Percentiles rank a stretch among this genome's conserved stretches.
Evolutionary conservation across 2,888 invertebrate species (phyloP).

Genomic region (Pristionchus exspectatus): DNA sequence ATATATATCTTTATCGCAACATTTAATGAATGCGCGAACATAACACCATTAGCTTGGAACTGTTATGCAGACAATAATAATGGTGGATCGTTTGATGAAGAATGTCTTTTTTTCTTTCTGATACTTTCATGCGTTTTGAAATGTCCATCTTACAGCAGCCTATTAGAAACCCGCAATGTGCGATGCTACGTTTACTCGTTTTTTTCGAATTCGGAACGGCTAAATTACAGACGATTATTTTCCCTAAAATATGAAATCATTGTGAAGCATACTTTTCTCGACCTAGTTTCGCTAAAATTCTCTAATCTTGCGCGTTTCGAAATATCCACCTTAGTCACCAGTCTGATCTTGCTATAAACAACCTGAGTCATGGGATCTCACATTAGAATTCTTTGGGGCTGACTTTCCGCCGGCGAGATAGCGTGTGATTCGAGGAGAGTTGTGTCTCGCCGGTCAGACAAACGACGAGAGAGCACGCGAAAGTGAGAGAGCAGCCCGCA

Average conservation of each 20-base stretch:
- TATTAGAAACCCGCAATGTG: too few relatives aligned
- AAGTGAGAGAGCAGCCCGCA: neutral
- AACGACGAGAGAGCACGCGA: neutral
- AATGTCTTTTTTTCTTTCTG: too few relatives aligned
- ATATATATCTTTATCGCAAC: too few relatives aligned
- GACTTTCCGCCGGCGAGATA: neutral
- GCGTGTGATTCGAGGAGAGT: constrained; percentile 8
- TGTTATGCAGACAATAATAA: too few relatives aligned
- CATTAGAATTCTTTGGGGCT: neutral
- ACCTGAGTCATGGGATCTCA: constrained; percentile 7
- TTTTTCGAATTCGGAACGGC: too few relatives aligned
- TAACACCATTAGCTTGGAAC: too few relatives aligned
- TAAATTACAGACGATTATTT: neutral
- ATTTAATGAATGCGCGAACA: too few relatives aligned
- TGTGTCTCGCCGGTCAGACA: too few relatives aligned
- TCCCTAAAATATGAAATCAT: neutral
- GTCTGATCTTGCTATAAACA: neutral
- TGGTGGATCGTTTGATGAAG: too few relatives aligned
- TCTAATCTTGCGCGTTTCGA: neutral
- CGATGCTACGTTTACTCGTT: too few relatives aligned
- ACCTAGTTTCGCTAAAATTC: neutral
- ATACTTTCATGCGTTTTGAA: too few relatives aligned
- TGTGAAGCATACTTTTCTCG: neutral
- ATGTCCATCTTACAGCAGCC: too few relatives aligned
- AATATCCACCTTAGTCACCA: neutral